Evolutionary conservation across 2,113 vertebrate genomes (phyloP), one percentile per base, ranked within the genome.

Genomic region (Etia nguti): DNA sequence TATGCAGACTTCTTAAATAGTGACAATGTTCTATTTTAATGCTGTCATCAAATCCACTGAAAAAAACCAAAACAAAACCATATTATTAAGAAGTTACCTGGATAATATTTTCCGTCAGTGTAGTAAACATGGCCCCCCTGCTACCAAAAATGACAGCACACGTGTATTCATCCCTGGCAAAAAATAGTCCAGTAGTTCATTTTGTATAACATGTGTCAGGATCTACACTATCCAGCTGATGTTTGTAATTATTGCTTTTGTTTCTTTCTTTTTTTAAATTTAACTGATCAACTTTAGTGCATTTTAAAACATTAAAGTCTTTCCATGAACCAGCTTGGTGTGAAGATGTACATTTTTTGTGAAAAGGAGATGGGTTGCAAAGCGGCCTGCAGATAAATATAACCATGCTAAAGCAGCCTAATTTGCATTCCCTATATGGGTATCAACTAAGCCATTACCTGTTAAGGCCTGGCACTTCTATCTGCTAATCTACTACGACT

Each of bases 381-480:
- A 68, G 31, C 2, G 2, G 60, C 60, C 18, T 38, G 20, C 20
- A 38, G 18, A 65, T 41, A 68, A 68, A 68, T 22, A 68, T 68
- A 68, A 20, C 10, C 34, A 41, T 12, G 34, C 36, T 36, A n/a
- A 13, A 38, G 34, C 2, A 38, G 12, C 10, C 5, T 43, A 43
- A 70, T 43, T 24, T 46, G 13, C 2, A 43, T 38, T 24, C 13
- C 7, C n/a, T 41, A 24, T 43, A 70, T 1, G 15, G 38, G 36
- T 0, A 70, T 70, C n/a, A 43, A 24, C 5, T 43, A 41, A 43
- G 38, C 12, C n/a, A 2, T 43, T 41, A 16, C 12, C n/a, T 70
- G 65, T 24, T 70, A 36, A 15, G 1, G 1, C 0, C 38, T 43
- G 65, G 38, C n/a, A 10, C 36, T 0, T 41, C 38, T 22, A 24